Base-by-base conservation (phyloP, 2,888 invertebrate genomes). In the Agrilus cyanescens region DNA sequence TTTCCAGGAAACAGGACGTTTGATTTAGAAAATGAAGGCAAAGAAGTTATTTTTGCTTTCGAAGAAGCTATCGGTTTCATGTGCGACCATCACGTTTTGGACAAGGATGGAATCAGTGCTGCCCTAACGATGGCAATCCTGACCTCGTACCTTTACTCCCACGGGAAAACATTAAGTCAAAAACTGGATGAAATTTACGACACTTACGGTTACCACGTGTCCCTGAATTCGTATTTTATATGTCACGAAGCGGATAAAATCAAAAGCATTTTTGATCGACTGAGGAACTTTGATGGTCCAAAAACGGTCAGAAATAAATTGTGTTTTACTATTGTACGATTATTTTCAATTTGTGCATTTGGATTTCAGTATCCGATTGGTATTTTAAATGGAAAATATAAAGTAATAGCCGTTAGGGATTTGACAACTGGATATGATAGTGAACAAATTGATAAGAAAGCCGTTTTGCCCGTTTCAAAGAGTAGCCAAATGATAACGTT, bases 31-130 rank as follows among this genome's bases (percentile, higher is more conserved):
- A 69, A 76, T 44, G 66, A 80, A 42, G 85, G 81, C 20, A 86
- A 88, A 56, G 67, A 71, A 8, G 86, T 95, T 0, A 63, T 98
- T 40, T 93, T 96, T 67, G 94, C 95, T 1, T 99, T 87, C 66
- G 98, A 99, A 63, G 98, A 99, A 68, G 96, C 97, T 1, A 96
- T 99, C 59, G 98, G 96, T 0, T 97, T 88, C 62, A 96, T 98
- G 96, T 87, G 88, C 60, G 84, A 85, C n/a, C 74, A 78, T 3
- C 70, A 70, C 4, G 91, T 96, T 4, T 71, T 94, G 4, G 98
- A 98, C 63, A 98, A 98, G 62, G 98, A 99, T 67, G 98, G 98
- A 0, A 76, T 99, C 2, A 85, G 85, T 30, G 95, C 96, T 0
- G 90, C 89, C 0, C 82, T 82, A 12, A 76, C 82, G 40, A 67